A percentile compares a stretch with the other conserved stretches of the same genome.
These are phyloP conservation scores for Ornithorhynchus anatinus DNA, from an alignment of 2,113 vertebrate genomes.

Conservation along the genomic window DNA sequence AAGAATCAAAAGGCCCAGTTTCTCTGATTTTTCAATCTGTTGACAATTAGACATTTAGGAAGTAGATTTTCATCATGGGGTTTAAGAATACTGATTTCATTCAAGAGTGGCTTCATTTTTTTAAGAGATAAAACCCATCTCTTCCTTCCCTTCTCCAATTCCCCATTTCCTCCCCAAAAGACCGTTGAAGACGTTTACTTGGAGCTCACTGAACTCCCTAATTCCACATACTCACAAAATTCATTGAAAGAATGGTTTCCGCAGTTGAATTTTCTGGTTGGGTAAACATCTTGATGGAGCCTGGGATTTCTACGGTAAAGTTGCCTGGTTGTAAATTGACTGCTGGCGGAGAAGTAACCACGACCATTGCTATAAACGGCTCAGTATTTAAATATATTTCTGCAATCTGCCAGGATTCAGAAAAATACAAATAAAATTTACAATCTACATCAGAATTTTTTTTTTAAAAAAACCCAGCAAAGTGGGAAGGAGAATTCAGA, in stretches of 20 bases:
- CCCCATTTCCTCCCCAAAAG: too few species aligned
- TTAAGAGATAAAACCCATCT: too few species aligned
- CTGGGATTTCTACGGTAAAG: constrained; percentile 60
- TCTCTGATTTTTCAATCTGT: constrained; percentile 7
- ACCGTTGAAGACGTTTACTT: too few species aligned
- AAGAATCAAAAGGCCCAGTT: neutral
- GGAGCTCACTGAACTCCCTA: too few species aligned
- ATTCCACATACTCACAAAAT: constrained; percentile 54
- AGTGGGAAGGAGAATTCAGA: too few species aligned
- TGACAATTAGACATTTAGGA: neutral
- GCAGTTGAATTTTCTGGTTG: constrained; percentile 43
- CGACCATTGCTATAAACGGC: constrained; percentile 56
- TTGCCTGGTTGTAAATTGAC: constrained; percentile 44
- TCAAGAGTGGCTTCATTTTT: too few species aligned
- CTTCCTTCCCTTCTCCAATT: too few species aligned
- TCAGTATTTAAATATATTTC: neutral
- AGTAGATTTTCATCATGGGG: too few species aligned
- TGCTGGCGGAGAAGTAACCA: constrained; percentile 51
- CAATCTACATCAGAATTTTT: too few species aligned
- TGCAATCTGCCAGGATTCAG: constrained; percentile 30
- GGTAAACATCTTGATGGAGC: constrained; percentile 43
- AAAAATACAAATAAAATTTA: neutral
- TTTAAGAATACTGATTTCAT: too few species aligned
- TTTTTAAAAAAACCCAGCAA: too few species aligned
- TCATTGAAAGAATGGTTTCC: constrained; percentile 48